Conservation (phyloP, 2,113 vertebrate species). For the Perognathus longimembris region DNA sequence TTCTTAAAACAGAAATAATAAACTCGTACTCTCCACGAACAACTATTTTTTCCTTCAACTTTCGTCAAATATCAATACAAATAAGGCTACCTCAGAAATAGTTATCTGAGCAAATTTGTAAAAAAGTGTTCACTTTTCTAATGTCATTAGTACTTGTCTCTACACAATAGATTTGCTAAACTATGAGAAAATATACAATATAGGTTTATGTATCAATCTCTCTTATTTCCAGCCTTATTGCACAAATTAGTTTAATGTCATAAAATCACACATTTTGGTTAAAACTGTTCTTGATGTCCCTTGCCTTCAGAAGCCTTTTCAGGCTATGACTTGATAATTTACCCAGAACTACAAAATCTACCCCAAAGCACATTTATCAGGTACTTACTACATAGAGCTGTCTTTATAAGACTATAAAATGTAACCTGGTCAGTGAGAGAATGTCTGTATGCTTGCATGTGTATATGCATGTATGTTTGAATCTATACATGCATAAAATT, state of each 20-base stretch:
- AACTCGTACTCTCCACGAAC: background rate
- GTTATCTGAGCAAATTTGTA: background rate
- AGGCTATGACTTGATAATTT: background rate
- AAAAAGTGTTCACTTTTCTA: slow-evolving; percentile 25
- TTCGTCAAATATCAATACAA: background rate
- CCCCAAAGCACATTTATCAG: background rate
- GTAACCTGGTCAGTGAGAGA: background rate
- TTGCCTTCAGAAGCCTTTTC: background rate
- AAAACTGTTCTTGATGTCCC: background rate
- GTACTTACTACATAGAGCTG: background rate
- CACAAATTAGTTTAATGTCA: slow-evolving; percentile 13
- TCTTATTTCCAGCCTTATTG: slow-evolving; percentile 38
- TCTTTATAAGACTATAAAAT: slow-evolving; percentile 26
- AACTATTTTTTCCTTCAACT: slow-evolving; percentile 48
- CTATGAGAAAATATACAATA: background rate
- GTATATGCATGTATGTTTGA: background rate
- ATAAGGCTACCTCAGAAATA: background rate
- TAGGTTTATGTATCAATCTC: background rate
- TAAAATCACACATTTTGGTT: background rate
- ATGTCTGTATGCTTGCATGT: background rate
- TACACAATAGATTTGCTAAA: slow-evolving; percentile 41
- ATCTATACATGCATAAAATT: background rate
- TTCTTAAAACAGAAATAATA: background rate
- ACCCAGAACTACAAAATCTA: slow-evolving; percentile 16
- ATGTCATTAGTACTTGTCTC: slow-evolving; percentile 17